phyloP scores from a whole-genome alignment of 1,140 invertebrate species.

The Coenobita brevimanus region DNA sequence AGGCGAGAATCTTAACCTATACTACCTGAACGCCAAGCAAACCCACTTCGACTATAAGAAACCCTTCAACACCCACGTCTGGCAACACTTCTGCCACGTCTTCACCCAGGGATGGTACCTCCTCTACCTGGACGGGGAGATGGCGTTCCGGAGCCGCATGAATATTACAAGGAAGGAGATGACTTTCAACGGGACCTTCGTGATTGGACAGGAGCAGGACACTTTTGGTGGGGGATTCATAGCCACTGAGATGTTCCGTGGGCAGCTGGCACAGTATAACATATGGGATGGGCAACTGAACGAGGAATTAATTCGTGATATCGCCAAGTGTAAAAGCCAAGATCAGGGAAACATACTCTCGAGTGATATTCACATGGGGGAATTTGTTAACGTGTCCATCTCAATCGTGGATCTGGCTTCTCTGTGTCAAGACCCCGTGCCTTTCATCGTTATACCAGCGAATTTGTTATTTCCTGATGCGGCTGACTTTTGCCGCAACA shows the following conservation, averaged over 20 bases:
- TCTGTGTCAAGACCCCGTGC: neutral
- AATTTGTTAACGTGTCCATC: neutral
- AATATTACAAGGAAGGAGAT: neutral
- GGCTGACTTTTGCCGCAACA: neutral
- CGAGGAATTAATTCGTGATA: neutral
- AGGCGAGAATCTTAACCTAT: neutral
- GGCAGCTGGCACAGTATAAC: slow-evolving; percentile 4
- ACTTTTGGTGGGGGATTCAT: neutral
- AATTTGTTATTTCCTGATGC: neutral
- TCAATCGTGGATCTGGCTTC: neutral
- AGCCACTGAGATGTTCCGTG: neutral
- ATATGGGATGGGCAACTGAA: neutral
- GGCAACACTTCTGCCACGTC: slow-evolving; percentile 4
- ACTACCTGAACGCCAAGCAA: neutral
- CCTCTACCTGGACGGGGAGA: neutral
- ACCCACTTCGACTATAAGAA: neutral
- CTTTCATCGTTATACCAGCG: neutral
- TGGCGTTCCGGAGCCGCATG: neutral
- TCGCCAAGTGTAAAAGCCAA: neutral
- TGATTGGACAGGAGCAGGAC: neutral
- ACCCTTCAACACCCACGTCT: neutral
- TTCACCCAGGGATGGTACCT: neutral
- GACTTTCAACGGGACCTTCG: slow-evolving; percentile 2
- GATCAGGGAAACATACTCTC: neutral
- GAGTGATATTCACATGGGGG: neutral